Conservation (phyloP, 2,888 invertebrate species). For the Clitarchus hookeri region DNA sequence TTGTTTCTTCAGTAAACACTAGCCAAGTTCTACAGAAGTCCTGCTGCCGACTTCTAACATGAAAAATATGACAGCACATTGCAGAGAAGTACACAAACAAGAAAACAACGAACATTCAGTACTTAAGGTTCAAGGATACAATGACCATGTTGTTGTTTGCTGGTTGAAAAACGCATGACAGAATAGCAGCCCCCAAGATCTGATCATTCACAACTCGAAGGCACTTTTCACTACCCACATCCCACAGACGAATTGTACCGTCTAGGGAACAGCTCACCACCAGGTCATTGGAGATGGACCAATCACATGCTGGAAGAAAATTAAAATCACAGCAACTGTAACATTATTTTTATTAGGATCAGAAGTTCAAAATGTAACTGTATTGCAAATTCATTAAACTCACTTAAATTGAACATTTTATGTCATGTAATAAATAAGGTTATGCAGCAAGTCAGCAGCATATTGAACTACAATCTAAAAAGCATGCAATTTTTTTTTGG, state of each 20-base stretch:
- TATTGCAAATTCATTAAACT: too few relatives aligned
- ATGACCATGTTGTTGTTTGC: slow-evolving; percentile 85
- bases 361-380: too few relatives aligned
- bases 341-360: neutral
- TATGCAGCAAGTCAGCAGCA: too few relatives aligned
- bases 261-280: slow-evolving; percentile 78
- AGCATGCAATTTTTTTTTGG: too few relatives aligned
- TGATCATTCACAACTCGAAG: slow-evolving; percentile 69
- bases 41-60: too few relatives aligned
- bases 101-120: neutral
- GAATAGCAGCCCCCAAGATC: slow-evolving; percentile 63
- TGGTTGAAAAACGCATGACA: slow-evolving; percentile 80
- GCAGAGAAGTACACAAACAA: neutral
- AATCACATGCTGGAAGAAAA: slow-evolving; percentile 68
- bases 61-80: neutral
- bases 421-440: too few relatives aligned
- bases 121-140: slow-evolving; percentile 64
- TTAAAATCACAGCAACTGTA: neutral
- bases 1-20: too few relatives aligned
- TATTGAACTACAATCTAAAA: too few relatives aligned
- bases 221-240: slow-evolving; percentile 59
- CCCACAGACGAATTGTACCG: slow-evolving; percentile 76
- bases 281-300: slow-evolving; percentile 85
- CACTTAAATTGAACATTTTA: too few relatives aligned
- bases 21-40: too few relatives aligned